A percentile compares a stretch with the other conserved stretches of the same genome.
Evolutionary conservation across 1,140 invertebrate species (phyloP).

Genomic region (Penaeus indicus): DNA sequence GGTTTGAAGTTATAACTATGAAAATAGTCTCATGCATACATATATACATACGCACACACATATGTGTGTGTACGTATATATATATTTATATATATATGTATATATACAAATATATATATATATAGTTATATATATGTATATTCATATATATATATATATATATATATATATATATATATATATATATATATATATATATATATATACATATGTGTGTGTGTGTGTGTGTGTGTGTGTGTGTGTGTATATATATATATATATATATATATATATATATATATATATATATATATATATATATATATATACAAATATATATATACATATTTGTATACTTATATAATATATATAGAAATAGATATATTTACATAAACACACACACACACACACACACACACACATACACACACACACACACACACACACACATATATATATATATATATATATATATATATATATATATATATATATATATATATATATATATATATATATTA

Average conservation of each 20-base stretch:
- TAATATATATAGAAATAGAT: background rate
- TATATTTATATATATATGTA: too few species aligned
- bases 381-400: background rate
- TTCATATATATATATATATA: background rate
- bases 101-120: background rate
- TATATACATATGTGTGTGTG: background rate
- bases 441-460: background rate
- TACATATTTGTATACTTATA: background rate
- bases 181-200: background rate
- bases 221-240: background rate
- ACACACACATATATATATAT: background rate
- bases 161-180: conserved; percentile 16
- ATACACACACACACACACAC: background rate
- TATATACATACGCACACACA: too few species aligned
- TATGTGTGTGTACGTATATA: too few species aligned
- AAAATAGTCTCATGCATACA: too few species aligned
- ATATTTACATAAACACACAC: background rate
- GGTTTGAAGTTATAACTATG: too few species aligned
- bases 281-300: conserved; percentile 26
- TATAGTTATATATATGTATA: background rate
- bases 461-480: background rate
- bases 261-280: background rate
- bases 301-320: background rate
- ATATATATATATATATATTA: background rate
- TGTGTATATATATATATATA: conserved; percentile 1